Evolutionary conservation across 2,113 vertebrate species (phyloP), one percentile per base, ranked within the genome.

Genomic region (Pteruthius melanotis): DNA sequence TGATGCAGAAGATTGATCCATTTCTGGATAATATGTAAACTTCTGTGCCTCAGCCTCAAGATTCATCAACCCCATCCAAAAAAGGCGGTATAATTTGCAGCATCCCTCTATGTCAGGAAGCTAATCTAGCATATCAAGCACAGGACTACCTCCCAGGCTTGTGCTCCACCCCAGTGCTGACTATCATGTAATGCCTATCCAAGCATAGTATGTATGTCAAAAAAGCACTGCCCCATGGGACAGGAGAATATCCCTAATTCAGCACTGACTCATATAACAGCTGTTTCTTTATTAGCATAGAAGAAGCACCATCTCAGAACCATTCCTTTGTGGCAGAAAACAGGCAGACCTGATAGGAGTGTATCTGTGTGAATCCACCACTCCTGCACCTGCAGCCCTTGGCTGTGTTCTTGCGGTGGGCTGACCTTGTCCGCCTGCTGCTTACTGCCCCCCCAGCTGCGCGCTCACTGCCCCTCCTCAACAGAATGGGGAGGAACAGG

Each of bases 91-190:
- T n/a, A 65, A 70, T 70, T 40, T 92, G 56, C 26, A 69, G 35
- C 14, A 69, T 61, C 21, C 7, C 83, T 83, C 75, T 90, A 2
- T n/a, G 33, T 78, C 59, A 74, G 27, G 56, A 93, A 88, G 26
- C 11, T 87, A 83, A 86, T 71, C 54, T 88, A 92, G 68, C 71
- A 83, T 59, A 76, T 44, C 53, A 61, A 72, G 42, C 33, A 75
- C 45, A 50, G 35, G 33, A 66, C 59, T 83, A n/a, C 26, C 27
- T 93, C 42, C 49, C 50, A 60, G 24, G 11, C 40, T 39, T 56
- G 24, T 40, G 35, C 22, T 70, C 44, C 35, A 54, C 20, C 50
- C 35, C 49, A 45, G n/a, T 30, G 42, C 61, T 68, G 42, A 39
- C 33, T 78, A 40, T 30, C 35, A 3, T 26, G 61, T n/a, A 87